phyloP scores from a whole-genome alignment of 2,888 invertebrate genomes.

The Eumerus sabulonum region DNA sequence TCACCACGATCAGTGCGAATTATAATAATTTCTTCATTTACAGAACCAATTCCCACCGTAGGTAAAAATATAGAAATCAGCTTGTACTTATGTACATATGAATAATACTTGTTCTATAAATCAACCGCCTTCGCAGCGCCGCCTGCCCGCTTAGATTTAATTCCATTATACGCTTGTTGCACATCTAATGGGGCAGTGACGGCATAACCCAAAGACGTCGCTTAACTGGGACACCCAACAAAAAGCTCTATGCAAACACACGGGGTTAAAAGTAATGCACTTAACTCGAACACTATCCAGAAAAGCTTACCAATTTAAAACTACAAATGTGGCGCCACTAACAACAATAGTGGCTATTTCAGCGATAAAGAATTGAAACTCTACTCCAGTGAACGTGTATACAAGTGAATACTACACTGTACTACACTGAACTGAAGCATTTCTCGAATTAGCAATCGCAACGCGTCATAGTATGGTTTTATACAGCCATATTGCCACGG shows the following conservation, averaged over 20 bases:
- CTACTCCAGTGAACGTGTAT: too few species aligned
- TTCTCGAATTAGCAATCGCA: constrained; percentile 51
- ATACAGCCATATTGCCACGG: constrained; percentile 28
- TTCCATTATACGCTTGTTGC: constrained; percentile 57
- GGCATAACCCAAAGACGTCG: constrained; percentile 30
- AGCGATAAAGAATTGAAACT: constrained; percentile 2
- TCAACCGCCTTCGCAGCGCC: constrained; percentile 17
- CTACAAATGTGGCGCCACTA: constrained; percentile 53
- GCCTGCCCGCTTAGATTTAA: constrained; percentile 13
- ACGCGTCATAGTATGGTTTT: constrained; percentile 45
- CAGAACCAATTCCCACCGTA: constrained; percentile 47
- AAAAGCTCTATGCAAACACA: constrained; percentile 27
- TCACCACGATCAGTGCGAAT: constrained; percentile 9
- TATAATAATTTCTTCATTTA: constrained; percentile 36
- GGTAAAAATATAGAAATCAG: too few species aligned
- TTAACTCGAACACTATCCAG: constrained; percentile 27
- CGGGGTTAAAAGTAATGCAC: constrained; percentile 19
- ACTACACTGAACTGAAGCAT: constrained; percentile 24
- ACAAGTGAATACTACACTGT: constrained; percentile 1
- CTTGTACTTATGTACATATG: too few species aligned
- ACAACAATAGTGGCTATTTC: constrained; percentile 26
- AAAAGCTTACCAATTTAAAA: constrained; percentile 12
- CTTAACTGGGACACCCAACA: constrained; percentile 34
- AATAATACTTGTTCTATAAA: neutral
- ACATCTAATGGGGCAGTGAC: constrained; percentile 51